These are phyloP conservation scores for Helleia helle DNA, from an alignment of 2,888 invertebrate genomes.

Conservation along the genomic window DNA sequence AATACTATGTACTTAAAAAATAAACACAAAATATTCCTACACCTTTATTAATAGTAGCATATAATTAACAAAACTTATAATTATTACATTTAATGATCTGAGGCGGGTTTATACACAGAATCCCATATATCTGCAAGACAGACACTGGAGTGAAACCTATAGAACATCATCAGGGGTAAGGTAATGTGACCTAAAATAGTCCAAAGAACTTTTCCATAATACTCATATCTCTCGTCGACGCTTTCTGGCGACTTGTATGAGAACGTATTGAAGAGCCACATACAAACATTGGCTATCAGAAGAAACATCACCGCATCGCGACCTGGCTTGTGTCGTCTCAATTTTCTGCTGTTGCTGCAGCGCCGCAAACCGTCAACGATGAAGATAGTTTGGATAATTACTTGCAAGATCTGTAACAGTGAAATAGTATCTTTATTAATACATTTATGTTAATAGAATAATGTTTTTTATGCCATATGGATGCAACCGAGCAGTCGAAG, in stretches of 20 bases:
- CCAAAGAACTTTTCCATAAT: conserved; percentile 81
- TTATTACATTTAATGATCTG: conserved; percentile 42
- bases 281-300: conserved; percentile 81
- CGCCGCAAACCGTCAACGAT: conserved; percentile 81
- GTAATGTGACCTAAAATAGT: conserved; percentile 81
- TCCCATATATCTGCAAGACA: conserved; percentile 86
- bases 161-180: conserved; percentile 83
- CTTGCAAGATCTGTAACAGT: conserved; percentile 77
- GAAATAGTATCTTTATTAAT: no score
- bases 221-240: conserved; percentile 72
- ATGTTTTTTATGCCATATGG: no score
- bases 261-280: conserved; percentile 85
- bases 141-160: conserved; percentile 84
- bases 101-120: conserved; percentile 77
- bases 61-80: background rate
- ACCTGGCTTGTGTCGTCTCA: conserved; percentile 68
- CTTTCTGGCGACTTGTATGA: conserved; percentile 63
- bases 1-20: no score
- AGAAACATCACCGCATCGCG: conserved; percentile 83
- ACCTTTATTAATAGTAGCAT: no score
- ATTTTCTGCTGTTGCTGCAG: conserved; percentile 75
- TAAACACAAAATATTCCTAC: no score
- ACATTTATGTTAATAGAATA: no score
- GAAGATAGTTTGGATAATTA: conserved; percentile 81
- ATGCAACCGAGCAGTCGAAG: no score